These are phyloP conservation scores for Camponotus fellah DNA, from an alignment of 2,888 invertebrate species.

Conservation along the genomic window DNA sequence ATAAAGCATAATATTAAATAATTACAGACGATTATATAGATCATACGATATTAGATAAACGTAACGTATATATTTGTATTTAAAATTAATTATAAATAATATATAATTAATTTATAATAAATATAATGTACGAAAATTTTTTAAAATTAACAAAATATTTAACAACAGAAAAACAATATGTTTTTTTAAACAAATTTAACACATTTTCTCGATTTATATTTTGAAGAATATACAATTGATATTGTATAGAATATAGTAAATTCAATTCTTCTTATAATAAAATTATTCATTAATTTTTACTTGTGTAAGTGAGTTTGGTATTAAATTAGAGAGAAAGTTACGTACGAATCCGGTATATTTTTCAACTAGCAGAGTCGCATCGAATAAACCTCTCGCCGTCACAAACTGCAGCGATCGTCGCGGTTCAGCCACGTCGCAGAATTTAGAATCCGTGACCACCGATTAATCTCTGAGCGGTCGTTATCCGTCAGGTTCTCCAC, in stretches of 20 bases:
- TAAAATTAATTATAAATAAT: background rate
- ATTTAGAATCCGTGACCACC: conserved; percentile 81
- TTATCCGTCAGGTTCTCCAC: conserved; percentile 80
- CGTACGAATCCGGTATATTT: conserved; percentile 11
- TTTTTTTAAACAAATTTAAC: background rate
- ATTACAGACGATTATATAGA: background rate
- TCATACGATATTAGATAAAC: background rate
- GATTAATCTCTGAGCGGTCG: conserved; percentile 79
- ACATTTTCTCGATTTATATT: background rate
- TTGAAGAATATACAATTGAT: background rate
- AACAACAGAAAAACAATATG: background rate
- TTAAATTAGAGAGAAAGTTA: background rate
- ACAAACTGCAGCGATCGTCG: conserved; percentile 67
- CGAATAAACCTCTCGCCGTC: conserved; percentile 58
- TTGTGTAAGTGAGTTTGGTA: background rate
- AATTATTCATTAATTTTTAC: background rate
- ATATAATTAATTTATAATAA: too few relatives aligned
- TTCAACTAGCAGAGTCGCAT: conserved; percentile 9
- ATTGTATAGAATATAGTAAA: background rate
- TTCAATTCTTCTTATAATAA: background rate
- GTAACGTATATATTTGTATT: background rate
- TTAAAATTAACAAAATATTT: background rate
- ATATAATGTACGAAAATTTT: background rate
- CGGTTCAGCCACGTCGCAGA: conserved; percentile 75
- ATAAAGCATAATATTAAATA: background rate